These are phyloP conservation scores for Charina bottae DNA, from an alignment of 2,113 vertebrate species.

Conservation along the genomic window DNA sequence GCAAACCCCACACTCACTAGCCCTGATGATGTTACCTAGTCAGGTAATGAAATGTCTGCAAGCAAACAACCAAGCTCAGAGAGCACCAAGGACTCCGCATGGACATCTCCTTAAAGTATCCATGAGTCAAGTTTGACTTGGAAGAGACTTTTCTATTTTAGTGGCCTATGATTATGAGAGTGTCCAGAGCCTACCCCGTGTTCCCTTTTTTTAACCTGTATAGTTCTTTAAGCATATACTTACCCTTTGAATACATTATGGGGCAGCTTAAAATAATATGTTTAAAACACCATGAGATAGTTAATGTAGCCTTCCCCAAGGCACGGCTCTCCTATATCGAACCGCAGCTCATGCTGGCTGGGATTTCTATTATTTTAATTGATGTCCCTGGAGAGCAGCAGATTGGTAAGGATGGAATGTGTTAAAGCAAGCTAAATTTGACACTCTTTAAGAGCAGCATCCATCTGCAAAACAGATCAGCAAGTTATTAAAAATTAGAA, in stretches of 20 bases:
- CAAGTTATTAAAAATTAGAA: neutral
- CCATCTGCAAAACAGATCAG: neutral
- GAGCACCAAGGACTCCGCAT: neutral
- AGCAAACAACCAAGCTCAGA: no score
- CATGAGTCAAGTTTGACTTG: neutral
- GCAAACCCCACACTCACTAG: no score
- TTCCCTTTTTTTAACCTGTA: neutral
- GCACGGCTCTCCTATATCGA: neutral
- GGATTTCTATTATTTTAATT: neutral
- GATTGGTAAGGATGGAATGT: neutral
- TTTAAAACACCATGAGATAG: neutral
- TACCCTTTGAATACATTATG: neutral
- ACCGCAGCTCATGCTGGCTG: neutral
- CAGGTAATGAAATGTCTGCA: no score
- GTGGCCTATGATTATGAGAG: neutral
- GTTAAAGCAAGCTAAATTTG: neutral
- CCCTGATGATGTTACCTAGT: no score
- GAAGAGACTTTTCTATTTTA: neutral
- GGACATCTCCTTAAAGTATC: neutral
- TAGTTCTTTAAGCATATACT: neutral
- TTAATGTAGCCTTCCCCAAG: neutral
- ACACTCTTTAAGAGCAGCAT: neutral
- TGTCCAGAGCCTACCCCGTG: neutral
- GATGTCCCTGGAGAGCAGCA: neutral
- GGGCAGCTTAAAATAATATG: neutral